These are phyloP conservation scores for Drosophila ambigua DNA, from an alignment of 1,140 invertebrate genomes.

Conservation along the genomic window DNA sequence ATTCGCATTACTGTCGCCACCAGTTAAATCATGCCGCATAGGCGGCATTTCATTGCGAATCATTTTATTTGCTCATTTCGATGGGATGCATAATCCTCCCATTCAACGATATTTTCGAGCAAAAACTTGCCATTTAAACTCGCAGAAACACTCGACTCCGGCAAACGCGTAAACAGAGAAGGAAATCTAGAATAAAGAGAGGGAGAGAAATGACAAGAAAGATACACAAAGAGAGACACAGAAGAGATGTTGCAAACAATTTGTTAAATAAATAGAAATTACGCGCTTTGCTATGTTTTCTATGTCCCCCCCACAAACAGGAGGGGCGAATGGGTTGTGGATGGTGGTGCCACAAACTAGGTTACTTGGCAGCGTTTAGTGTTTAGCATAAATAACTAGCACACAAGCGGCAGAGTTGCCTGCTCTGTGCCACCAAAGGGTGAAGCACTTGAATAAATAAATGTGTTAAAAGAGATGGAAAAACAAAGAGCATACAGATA, in stretches of 20 bases:
- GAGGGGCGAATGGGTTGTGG: background rate
- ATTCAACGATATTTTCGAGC: slow-evolving; percentile 18
- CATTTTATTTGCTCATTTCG: slow-evolving; percentile 13
- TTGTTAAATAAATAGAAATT: slow-evolving; percentile 63
- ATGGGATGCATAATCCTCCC: too few species aligned
- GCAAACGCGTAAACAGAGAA: background rate
- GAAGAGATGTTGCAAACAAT: slow-evolving; percentile 25
- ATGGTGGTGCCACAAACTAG: slow-evolving; percentile 54
- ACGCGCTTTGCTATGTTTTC: slow-evolving; percentile 72
- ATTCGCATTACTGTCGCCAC: slow-evolving; percentile 54
- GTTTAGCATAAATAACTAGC: slow-evolving; percentile 75
- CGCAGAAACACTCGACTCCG: background rate
- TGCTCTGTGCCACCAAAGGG: slow-evolving; percentile 47
- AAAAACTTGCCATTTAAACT: slow-evolving; percentile 33
- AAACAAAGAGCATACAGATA: background rate
- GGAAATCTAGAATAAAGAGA: slow-evolving; percentile 7
- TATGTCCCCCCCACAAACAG: slow-evolving; percentile 2
- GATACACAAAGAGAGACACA: background rate
- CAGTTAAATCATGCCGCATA: slow-evolving; percentile 28
- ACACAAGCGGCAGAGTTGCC: slow-evolving; percentile 45
- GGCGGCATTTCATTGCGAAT: slow-evolving; percentile 5
- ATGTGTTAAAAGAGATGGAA: slow-evolving; percentile 13
- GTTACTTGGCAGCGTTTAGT: slow-evolving; percentile 76
- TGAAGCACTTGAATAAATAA: slow-evolving; percentile 64
- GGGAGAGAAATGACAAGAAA: slow-evolving; percentile 6